Conservation (phyloP, 2,797 vertebrate genomes). For the Hephaestus fuliginosus region DNA sequence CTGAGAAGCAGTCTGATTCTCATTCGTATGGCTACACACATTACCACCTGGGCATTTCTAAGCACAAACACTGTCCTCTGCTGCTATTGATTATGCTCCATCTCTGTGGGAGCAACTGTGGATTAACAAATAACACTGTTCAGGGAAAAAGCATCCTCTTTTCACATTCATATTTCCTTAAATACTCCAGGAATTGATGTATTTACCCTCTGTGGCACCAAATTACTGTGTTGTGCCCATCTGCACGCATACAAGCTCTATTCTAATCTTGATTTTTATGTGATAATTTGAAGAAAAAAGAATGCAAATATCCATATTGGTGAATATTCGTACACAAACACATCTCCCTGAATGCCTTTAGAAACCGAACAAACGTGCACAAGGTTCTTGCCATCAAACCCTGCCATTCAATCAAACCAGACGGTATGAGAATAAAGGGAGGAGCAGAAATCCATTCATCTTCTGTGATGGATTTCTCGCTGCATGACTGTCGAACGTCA, state of each 20-base stretch:
- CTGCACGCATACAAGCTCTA: not conserved
- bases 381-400: not conserved
- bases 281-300: not conserved
- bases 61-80: constrained; percentile 18
- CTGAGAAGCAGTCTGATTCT: constrained; percentile 15
- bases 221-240: not conserved
- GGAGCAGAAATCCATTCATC: constrained; percentile 57
- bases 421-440: constrained; percentile 52
- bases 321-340: not conserved
- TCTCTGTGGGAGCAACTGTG: constrained; percentile 44
- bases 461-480: constrained; percentile 61
- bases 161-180: constrained; percentile 14
- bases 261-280: not conserved
- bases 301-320: not conserved
- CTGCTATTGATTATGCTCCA: constrained; percentile 24
- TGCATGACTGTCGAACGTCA: constrained; percentile 36
- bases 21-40: constrained; percentile 5
- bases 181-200: not conserved
- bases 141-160: not conserved
- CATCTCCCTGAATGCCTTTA: constrained; percentile 11
- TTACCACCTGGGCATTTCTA: constrained; percentile 17
- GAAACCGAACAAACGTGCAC: constrained; percentile 20
- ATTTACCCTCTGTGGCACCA: not conserved
- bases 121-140: constrained; percentile 21
- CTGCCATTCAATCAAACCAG: constrained; percentile 44